These are phyloP conservation scores for Perccottus glenii DNA, from an alignment of 2,113 vertebrate species.

Conservation along the genomic window DNA sequence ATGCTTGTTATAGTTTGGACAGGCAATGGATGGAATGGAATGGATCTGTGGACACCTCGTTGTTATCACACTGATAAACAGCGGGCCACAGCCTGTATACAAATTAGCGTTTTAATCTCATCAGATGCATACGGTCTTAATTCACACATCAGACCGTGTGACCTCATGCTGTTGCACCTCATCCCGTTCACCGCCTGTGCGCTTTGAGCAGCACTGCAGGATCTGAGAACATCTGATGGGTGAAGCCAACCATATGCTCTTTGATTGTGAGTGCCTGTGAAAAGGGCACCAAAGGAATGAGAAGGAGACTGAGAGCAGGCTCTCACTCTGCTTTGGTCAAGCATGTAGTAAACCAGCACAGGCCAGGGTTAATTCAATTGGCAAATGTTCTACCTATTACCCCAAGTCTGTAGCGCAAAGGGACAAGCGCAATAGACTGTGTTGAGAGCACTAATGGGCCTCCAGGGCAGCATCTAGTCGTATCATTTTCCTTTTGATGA, in stretches of 20 bases:
- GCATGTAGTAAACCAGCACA: neutral
- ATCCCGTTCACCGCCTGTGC: conserved; percentile 5
- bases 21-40: too few relatives aligned
- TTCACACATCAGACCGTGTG: conserved; percentile 17
- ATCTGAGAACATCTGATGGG: conserved; percentile 32
- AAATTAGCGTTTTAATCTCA: conserved; percentile 13
- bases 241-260: conserved; percentile 25
- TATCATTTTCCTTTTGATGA: neutral
- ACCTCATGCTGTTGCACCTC: conserved; percentile 21
- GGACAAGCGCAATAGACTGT: conserved; percentile 5
- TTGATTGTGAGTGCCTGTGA: conserved; percentile 17
- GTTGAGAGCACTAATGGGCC: conserved; percentile 21
- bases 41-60: too few relatives aligned
- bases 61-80: neutral
- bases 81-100: conserved; percentile 12
- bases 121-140: conserved; percentile 15
- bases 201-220: conserved; percentile 14
- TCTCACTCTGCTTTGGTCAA: conserved; percentile 9
- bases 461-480: conserved; percentile 7
- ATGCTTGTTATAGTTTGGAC: too few relatives aligned
- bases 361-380: conserved; percentile 1
- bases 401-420: conserved; percentile 4
- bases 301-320: conserved; percentile 2
- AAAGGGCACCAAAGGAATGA: conserved; percentile 14
- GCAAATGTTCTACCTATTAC: conserved; percentile 8